These are phyloP conservation scores for Leptopterna dolabrata DNA, from an alignment of 2,888 invertebrate species.

Conservation along the genomic window DNA sequence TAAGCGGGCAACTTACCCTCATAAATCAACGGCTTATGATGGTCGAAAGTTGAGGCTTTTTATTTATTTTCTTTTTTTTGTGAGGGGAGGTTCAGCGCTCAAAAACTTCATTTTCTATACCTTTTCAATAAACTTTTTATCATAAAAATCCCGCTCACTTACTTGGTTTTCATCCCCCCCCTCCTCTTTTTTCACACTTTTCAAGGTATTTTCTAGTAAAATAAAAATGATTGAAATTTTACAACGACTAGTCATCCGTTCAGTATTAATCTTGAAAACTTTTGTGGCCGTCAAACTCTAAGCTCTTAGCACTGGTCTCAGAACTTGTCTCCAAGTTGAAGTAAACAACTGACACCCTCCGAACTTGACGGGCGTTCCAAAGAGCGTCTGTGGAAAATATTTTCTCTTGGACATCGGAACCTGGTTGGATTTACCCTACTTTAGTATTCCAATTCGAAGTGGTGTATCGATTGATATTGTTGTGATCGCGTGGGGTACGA, in stretches of 20 bases:
- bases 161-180: not conserved
- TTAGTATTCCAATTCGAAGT: no score
- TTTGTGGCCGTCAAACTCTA: not conserved
- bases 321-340: constrained; percentile 24
- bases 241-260: constrained; percentile 32
- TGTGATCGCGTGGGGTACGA: no score
- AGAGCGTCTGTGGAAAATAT: not conserved
- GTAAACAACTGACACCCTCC: constrained; percentile 5
- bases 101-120: constrained; percentile 25
- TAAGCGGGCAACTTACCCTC: constrained; percentile 9
- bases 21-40: constrained; percentile 41
- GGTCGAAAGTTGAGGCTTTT: not conserved
- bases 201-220: constrained; percentile 29
- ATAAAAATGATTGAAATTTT: constrained; percentile 47
- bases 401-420: not conserved
- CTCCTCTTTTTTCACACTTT: not conserved
- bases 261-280: constrained; percentile 41
- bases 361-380: not conserved
- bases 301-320: not conserved
- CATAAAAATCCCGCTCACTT: constrained; percentile 23
- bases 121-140: constrained; percentile 46
- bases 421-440: not conserved
- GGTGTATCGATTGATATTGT: no score
- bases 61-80: no score
- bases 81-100: not conserved